These are phyloP conservation scores for Aptenodytes patagonicus DNA, from an alignment of 2,113 vertebrate genomes.

Conservation along the genomic window DNA sequence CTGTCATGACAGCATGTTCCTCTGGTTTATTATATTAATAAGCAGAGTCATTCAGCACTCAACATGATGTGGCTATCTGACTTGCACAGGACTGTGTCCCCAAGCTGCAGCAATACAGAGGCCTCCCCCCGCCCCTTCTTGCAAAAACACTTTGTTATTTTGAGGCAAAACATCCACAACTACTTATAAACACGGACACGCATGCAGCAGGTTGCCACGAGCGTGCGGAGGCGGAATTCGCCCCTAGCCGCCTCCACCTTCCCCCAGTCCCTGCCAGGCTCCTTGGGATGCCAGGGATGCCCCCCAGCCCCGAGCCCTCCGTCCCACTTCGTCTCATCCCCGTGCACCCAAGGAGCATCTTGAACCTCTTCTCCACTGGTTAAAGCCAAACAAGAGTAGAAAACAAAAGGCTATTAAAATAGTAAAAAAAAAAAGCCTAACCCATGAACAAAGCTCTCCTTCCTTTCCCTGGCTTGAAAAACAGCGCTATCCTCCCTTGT, in stretches of 20 bases:
- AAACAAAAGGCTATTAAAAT: background rate
- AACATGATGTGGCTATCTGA: slow-evolving; percentile 3
- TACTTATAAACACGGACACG: background rate
- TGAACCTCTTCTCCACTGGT: background rate
- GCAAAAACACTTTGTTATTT: background rate
- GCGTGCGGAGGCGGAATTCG: background rate
- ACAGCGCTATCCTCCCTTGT: background rate
- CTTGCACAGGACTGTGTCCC: background rate
- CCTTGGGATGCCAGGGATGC: background rate
- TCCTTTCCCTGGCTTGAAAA: background rate
- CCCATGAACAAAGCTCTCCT: background rate
- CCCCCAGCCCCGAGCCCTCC: background rate
- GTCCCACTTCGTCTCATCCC: background rate
- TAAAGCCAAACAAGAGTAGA: background rate
- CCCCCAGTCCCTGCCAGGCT: background rate
- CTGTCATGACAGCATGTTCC: background rate
- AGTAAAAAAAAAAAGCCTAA: background rate
- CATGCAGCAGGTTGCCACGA: background rate
- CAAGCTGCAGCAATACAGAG: background rate
- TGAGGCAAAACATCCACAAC: background rate
- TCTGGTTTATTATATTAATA: slow-evolving; percentile 54
- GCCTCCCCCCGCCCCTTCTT: background rate
- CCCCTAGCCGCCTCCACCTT: background rate
- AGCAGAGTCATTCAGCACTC: slow-evolving; percentile 45
- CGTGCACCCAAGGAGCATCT: accelerated